phyloP scores from a whole-genome alignment of 2,113 vertebrate genomes.

The Microtus montanus region DNA sequence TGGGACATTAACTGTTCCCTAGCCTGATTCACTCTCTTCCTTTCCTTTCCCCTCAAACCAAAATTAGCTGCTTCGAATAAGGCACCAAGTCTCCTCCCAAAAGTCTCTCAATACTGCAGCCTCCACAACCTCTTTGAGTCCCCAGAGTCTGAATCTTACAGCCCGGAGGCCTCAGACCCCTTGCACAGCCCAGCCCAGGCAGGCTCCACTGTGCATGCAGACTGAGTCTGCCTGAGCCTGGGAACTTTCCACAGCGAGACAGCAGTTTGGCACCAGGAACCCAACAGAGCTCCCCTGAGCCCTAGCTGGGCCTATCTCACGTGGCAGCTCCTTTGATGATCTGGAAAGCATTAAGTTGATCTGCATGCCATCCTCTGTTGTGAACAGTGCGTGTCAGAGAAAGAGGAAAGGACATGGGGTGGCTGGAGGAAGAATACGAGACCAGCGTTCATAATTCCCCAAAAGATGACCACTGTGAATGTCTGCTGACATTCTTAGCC shows the following conservation, averaged over 20 bases:
- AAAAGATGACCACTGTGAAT: not conserved
- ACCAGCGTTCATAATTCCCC: not conserved
- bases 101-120: not conserved
- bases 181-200: no score
- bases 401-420: not conserved
- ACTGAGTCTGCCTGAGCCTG: not conserved
- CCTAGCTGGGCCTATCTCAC: no score
- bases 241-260: not conserved
- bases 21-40: not conserved
- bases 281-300: not conserved
- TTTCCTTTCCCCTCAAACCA: not conserved
- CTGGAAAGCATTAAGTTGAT: not conserved
- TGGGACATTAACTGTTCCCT: not conserved
- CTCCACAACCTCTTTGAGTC: not conserved
- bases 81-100: not conserved
- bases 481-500: not conserved
- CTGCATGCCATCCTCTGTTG: not conserved
- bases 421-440: not conserved
- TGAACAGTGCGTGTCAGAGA: not conserved
- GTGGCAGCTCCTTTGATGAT: not conserved
- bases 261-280: fast-evolving
- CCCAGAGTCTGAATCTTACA: not conserved
- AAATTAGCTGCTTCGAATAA: not conserved
- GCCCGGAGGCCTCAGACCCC: not conserved
- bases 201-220: not conserved